phyloP scores from a whole-genome alignment of 2,888 invertebrate genomes.

The Pammene aurita region DNA sequence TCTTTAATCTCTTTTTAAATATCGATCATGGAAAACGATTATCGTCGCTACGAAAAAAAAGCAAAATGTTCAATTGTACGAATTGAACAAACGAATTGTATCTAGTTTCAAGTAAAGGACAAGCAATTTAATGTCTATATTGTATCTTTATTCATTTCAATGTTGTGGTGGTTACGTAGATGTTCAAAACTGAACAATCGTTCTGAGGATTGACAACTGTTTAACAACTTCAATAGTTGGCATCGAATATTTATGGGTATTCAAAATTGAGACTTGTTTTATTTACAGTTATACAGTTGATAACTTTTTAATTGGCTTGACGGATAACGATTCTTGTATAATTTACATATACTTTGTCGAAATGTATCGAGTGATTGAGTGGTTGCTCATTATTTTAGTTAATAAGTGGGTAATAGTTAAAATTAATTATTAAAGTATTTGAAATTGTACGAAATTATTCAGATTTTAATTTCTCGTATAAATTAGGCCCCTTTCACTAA shows the following conservation, averaged over 20 bases:
- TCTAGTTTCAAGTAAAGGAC: slow-evolving; percentile 16
- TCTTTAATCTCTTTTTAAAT: background rate
- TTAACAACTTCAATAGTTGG: background rate
- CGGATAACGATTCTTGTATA: too few relatives aligned
- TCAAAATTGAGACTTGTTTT: background rate
- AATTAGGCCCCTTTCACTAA: too few relatives aligned
- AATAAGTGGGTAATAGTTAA: too few relatives aligned
- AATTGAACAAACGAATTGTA: slow-evolving; percentile 10
- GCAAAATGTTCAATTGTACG: background rate
- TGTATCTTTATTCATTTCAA: slow-evolving; percentile 8
- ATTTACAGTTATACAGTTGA: background rate
- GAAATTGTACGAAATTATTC: too few relatives aligned
- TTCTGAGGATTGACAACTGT: slow-evolving; percentile 68
- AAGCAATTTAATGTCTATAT: slow-evolving; percentile 30
- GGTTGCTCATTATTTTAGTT: too few relatives aligned
- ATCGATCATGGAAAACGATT: slow-evolving; percentile 14
- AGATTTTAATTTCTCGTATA: too few relatives aligned
- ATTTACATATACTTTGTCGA: too few relatives aligned
- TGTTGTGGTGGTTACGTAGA: slow-evolving; percentile 3
- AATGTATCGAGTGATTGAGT: too few relatives aligned
- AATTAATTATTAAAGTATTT: too few relatives aligned
- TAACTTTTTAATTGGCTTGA: too few relatives aligned
- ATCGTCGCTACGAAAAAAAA: slow-evolving; percentile 2
- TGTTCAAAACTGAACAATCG: slow-evolving; percentile 55
- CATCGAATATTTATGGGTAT: too few relatives aligned